These are phyloP conservation scores for Acleris literana DNA, from an alignment of 2,888 invertebrate genomes.

Conservation along the genomic window DNA sequence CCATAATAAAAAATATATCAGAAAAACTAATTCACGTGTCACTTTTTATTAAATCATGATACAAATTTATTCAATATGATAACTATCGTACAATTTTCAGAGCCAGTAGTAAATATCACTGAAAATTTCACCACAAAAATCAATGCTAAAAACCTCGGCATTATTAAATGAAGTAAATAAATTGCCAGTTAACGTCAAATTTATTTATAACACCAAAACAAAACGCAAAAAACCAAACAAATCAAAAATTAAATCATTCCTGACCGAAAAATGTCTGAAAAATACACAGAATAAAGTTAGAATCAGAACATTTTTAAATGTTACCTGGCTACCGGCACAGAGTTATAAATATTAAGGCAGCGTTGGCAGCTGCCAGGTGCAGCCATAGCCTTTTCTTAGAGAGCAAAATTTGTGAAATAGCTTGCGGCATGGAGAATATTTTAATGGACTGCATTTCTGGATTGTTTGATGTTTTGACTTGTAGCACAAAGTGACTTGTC, in stretches of 20 bases:
- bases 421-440: background rate
- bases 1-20: too few relatives aligned
- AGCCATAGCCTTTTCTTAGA: slow-evolving; percentile 14
- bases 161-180: too few relatives aligned
- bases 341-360: slow-evolving; percentile 29
- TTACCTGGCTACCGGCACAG: slow-evolving; percentile 9
- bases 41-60: too few relatives aligned
- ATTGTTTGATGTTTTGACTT: background rate
- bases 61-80: too few relatives aligned
- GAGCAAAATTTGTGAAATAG: slow-evolving; percentile 13
- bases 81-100: too few relatives aligned
- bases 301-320: slow-evolving; percentile 11
- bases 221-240: background rate
- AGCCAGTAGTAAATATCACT: too few relatives aligned
- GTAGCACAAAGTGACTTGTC: background rate
- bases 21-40: too few relatives aligned
- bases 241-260: background rate
- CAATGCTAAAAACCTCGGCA: too few relatives aligned
- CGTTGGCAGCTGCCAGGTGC: slow-evolving; percentile 23
- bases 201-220: too few relatives aligned
- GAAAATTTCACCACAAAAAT: too few relatives aligned
- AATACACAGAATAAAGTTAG: background rate
- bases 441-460: background rate
- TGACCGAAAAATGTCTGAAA: slow-evolving; percentile 9
- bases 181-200: too few relatives aligned